Percentiles rank a stretch among this genome's conserved stretches.
Conservation (phyloP, 2,888 invertebrate species). For the Orthosia gracilis region DNA sequence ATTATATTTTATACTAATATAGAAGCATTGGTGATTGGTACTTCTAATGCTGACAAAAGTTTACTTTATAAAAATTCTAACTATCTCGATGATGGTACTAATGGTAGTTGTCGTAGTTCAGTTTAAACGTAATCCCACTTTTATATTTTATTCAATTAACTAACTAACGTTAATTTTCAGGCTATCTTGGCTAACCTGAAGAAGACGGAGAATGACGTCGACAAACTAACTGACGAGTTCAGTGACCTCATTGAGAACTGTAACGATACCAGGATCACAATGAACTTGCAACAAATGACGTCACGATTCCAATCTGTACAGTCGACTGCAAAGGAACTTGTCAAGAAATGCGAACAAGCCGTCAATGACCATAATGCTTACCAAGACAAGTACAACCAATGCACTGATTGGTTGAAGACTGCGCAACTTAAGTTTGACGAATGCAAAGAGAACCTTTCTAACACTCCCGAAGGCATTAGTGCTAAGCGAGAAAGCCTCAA, state of each 20-base stretch:
- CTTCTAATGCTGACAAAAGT: constrained; percentile 69
- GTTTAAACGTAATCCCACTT: constrained; percentile 74
- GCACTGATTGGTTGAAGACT: constrained; percentile 95
- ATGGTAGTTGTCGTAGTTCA: constrained; percentile 88
- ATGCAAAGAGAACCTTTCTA: constrained; percentile 92
- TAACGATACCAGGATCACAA: constrained; percentile 96
- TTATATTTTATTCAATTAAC: constrained; percentile 16
- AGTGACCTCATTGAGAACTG: constrained; percentile 96
- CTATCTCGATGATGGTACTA: constrained; percentile 75
- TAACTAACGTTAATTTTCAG: constrained; percentile 84
- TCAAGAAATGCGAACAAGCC: constrained; percentile 98
- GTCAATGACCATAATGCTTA: constrained; percentile 95
- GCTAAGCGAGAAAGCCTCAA: constrained; percentile 93
- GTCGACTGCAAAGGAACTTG: constrained; percentile 96
- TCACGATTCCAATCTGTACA: constrained; percentile 97
- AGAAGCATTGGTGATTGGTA: constrained; percentile 75
- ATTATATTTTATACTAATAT: constrained; percentile 72
- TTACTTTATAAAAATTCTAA: constrained; percentile 52
- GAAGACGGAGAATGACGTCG: constrained; percentile 96
- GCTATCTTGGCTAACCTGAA: constrained; percentile 94
- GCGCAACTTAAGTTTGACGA: constrained; percentile 94
- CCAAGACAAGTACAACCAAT: constrained; percentile 96
- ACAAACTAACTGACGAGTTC: constrained; percentile 96
- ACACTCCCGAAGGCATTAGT: constrained; percentile 93
- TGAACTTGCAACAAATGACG: constrained; percentile 97